A percentile compares a stretch with the other conserved stretches of the same genome.
These are phyloP conservation scores for Callorhinus ursinus DNA, from an alignment of 2,113 vertebrate species.

Conservation along the genomic window DNA sequence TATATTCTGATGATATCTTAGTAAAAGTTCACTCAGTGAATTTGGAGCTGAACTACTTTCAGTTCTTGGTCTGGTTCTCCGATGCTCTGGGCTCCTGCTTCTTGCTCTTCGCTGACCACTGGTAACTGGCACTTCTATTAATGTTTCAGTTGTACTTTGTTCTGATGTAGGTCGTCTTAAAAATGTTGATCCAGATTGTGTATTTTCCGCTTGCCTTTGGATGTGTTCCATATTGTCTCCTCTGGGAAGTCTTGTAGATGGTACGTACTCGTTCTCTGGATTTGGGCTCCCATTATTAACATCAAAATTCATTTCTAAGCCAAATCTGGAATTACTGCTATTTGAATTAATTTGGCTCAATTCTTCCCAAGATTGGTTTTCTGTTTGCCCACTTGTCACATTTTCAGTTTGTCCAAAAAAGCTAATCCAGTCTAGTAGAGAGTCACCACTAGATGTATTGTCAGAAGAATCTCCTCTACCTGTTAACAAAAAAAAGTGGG, in stretches of 20 bases:
- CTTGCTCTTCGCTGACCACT: constrained; percentile 91
- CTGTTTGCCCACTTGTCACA: constrained; percentile 91
- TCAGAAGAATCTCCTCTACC: constrained; percentile 81
- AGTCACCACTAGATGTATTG: constrained; percentile 90
- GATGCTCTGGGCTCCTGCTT: constrained; percentile 91
- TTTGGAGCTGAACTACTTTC: constrained; percentile 90
- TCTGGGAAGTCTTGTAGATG: constrained; percentile 75
- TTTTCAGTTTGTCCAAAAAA: constrained; percentile 93
- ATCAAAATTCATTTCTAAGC: constrained; percentile 92
- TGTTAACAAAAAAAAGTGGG: constrained; percentile 74
- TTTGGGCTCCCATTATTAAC: constrained; percentile 87
- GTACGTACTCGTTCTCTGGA: constrained; percentile 81
- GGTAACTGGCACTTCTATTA: constrained; percentile 79
- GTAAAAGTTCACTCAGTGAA: constrained; percentile 83
- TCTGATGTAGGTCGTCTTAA: constrained; percentile 68
- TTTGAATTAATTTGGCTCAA: constrained; percentile 93
- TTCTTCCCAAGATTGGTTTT: constrained; percentile 92
- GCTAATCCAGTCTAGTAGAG: constrained; percentile 91
- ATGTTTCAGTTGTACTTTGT: constrained; percentile 66
- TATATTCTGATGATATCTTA: constrained; percentile 81
- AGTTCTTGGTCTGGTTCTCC: constrained; percentile 89
- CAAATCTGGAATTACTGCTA: constrained; percentile 93
- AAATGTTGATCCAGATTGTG: constrained; percentile 75
- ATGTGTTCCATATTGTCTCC: constrained; percentile 81
- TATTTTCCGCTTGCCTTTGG: constrained; percentile 82